Conservation (phyloP, 2,888 invertebrate genomes). For the Nymphalis c-album region DNA sequence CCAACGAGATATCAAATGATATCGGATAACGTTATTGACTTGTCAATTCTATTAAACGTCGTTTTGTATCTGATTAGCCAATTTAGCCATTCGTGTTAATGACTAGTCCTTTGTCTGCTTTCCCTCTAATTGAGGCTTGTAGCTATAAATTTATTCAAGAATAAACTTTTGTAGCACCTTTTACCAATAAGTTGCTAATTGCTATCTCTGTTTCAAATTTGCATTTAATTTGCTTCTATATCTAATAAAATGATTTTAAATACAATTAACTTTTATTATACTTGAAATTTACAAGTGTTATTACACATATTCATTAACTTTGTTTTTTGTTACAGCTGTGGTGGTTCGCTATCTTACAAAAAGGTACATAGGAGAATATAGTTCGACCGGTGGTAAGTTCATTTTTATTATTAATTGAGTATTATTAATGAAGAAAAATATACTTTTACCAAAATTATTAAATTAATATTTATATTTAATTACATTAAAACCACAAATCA, state of each 20-base stretch:
- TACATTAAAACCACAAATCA: too few relatives aligned
- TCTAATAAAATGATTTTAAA: slow-evolving; percentile 53
- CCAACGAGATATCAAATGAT: not conserved
- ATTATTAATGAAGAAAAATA: too few relatives aligned
- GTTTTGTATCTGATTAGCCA: slow-evolving; percentile 19
- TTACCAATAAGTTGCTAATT: slow-evolving; percentile 69
- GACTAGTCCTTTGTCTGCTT: slow-evolving; percentile 65
- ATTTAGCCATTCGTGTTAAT: slow-evolving; percentile 26
- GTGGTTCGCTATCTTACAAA: slow-evolving; percentile 89
- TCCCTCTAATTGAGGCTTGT: slow-evolving; percentile 77
- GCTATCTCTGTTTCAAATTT: slow-evolving; percentile 69
- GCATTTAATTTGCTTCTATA: slow-evolving; percentile 57
- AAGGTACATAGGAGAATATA: slow-evolving; percentile 90
- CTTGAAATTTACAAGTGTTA: not conserved
- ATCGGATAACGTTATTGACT: slow-evolving; percentile 3
- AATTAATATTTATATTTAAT: not conserved
- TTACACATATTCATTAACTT: not conserved
- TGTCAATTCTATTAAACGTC: slow-evolving; percentile 7
- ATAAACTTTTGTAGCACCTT: slow-evolving; percentile 76
- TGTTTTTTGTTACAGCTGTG: slow-evolving; percentile 84
- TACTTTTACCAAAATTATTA: not conserved
- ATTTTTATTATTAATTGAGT: not conserved
- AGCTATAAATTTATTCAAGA: slow-evolving; percentile 74
- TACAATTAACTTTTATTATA: slow-evolving; percentile 41
- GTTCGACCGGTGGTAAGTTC: slow-evolving; percentile 87